phyloP scores from a whole-genome alignment of 2,888 invertebrate species.

The Troilus luridus region DNA sequence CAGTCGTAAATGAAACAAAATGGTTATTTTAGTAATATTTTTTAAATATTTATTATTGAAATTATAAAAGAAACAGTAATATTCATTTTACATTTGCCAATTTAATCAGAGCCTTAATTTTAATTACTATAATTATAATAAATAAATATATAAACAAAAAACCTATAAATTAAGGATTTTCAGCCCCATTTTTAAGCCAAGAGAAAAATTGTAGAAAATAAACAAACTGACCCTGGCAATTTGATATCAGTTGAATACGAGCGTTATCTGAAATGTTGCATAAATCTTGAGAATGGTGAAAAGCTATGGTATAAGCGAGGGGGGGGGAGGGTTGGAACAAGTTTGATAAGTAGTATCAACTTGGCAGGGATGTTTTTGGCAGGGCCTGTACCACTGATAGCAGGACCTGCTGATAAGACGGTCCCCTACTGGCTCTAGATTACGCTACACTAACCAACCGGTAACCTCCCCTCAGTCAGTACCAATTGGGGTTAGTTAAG shows the following conservation, averaged over 20 bases:
- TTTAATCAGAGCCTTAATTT: no score
- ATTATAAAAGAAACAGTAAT: no score
- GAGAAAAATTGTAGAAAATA: neutral
- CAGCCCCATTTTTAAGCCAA: neutral
- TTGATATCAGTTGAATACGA: neutral
- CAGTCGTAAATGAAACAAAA: no score
- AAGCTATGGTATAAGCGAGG: neutral
- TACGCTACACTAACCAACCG: constrained; percentile 21
- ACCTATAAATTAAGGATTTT: no score
- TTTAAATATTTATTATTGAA: no score
- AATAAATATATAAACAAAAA: no score
- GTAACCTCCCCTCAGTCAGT: neutral
- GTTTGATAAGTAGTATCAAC: constrained; percentile 46
- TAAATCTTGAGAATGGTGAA: constrained; percentile 36
- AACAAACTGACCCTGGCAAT: neutral
- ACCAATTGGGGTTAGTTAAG: constrained; percentile 35
- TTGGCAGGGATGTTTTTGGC: constrained; percentile 49
- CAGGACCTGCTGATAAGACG: neutral
- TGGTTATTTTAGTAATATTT: no score
- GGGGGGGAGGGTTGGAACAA: neutral
- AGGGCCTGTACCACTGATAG: constrained; percentile 37
- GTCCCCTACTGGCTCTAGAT: neutral
- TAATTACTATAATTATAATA: no score
- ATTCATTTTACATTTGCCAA: no score
- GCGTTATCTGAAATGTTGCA: neutral